Evolutionary conservation across 2,113 vertebrate genomes (phyloP), one percentile per base, ranked within the genome.

Genomic region (Corynorhinus townsendii): DNA sequence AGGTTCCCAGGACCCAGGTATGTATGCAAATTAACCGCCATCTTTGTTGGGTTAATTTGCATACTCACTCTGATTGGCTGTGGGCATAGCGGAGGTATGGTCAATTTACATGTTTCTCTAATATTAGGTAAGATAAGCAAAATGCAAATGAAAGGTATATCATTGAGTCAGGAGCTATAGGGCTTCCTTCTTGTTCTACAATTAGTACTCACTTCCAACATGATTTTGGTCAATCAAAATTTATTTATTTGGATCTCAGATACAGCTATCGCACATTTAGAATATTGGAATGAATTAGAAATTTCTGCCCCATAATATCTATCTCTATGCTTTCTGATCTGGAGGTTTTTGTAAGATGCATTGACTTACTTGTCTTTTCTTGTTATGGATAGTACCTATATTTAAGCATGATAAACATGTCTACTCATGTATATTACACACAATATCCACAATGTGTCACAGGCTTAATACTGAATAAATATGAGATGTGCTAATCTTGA

Each of bases 111-210:
- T 40, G 38, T 40, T 40, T 40, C 38, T 40, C 38, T 40, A 40
- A 4, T 40, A 40, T 40, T 40, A 40, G 38, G 38, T 40, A 40
- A 40, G 38, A 73, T 30, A 38, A 72, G 11, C 28, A 59, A 82
- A 80, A 52, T 16, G 62, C 0, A 52, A 77, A 64, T 52, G 10
- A 11, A 83, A 1, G n/a, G 8, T 9, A 20, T 0, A 3, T 0
- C 11, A 40, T 20, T 49, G 28, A 73, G 73, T 19, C 4, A 24
- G n/a, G 38, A 72, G 19, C 52, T 71, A 54, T 20, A 66, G 2
- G 16, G 9, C 40, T 91, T 92, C 49, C 12, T 59, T 82, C 35
- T 79, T 56, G 5, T n/a, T 59, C 49, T 81, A 11, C 47, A 26
- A 35, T 20, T 28, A 54, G 17, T 9, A 22, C 8, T 77, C 64